A percentile compares a stretch with the other conserved stretches of the same genome.
Evolutionary conservation across 2,113 vertebrate genomes (phyloP).

Genomic region (Lanius collurio): DNA sequence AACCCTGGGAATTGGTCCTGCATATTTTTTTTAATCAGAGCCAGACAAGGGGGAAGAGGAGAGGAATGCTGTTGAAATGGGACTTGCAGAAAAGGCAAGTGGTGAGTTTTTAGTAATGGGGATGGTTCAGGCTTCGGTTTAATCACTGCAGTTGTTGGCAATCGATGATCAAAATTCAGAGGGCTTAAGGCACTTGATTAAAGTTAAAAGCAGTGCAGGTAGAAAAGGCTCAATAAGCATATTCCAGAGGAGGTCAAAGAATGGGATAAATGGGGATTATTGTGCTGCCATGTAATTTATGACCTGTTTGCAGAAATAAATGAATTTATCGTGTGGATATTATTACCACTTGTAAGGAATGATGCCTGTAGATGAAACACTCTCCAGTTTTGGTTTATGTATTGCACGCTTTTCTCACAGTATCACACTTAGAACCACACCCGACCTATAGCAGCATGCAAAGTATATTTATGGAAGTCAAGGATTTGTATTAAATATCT

Average conservation of each 20-base stretch:
- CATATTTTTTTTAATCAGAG: background rate
- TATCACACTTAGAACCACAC: background rate
- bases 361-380: background rate
- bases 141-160: background rate
- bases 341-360: background rate
- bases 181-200: background rate
- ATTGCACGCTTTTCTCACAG: background rate
- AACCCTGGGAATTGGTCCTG: conserved; percentile 25
- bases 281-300: background rate
- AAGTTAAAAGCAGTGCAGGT: background rate
- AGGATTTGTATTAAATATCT: background rate
- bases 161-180: background rate
- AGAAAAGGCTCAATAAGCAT: background rate
- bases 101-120: background rate
- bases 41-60: background rate
- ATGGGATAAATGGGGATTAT: background rate
- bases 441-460: background rate
- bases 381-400: background rate
- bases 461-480: conserved; percentile 17
- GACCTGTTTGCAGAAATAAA: background rate
- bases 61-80: background rate
- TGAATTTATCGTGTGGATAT: background rate
- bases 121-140: background rate
- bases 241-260: background rate
- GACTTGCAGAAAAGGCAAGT: conserved; percentile 1